A percentile compares a stretch with the other conserved stretches of the same genome.
These are phyloP conservation scores for Felis chaus DNA, from an alignment of 2,113 vertebrate genomes.

Conservation along the genomic window DNA sequence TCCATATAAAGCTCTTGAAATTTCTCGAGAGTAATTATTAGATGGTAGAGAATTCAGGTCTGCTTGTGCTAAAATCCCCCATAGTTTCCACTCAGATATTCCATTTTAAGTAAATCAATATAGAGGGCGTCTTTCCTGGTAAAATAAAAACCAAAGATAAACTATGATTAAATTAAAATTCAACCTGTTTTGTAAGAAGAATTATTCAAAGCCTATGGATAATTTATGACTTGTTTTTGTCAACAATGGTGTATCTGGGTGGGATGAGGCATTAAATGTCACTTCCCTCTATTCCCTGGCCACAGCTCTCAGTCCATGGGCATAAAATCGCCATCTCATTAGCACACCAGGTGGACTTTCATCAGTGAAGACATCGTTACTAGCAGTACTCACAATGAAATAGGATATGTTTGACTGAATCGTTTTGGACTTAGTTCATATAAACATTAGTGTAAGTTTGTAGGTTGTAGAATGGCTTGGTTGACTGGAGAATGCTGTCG, in stretches of 20 bases:
- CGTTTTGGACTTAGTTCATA: not conserved
- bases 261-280: not conserved
- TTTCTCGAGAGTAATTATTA: not conserved
- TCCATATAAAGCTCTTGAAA: not conserved
- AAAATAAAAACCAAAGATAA: not conserved
- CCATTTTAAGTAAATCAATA: not conserved
- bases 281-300: not conserved
- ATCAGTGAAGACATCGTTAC: not conserved
- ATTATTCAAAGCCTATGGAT: not conserved
- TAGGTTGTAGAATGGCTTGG: not conserved
- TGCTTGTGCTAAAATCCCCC: not conserved
- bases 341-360: not conserved
- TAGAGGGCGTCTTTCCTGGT: not conserved
- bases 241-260: not conserved
- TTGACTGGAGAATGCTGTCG: not conserved
- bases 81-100: not conserved
- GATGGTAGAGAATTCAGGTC: not conserved
- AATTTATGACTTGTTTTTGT: not conserved
- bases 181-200: not conserved
- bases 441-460: accelerated
- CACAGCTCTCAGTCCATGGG: not conserved
- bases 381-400: not conserved
- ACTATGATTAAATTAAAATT: not conserved
- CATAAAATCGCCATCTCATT: not conserved
- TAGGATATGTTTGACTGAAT: not conserved